Evolutionary conservation across 2,113 vertebrate species (phyloP).

Genomic region (Saimiri boliviensis): DNA sequence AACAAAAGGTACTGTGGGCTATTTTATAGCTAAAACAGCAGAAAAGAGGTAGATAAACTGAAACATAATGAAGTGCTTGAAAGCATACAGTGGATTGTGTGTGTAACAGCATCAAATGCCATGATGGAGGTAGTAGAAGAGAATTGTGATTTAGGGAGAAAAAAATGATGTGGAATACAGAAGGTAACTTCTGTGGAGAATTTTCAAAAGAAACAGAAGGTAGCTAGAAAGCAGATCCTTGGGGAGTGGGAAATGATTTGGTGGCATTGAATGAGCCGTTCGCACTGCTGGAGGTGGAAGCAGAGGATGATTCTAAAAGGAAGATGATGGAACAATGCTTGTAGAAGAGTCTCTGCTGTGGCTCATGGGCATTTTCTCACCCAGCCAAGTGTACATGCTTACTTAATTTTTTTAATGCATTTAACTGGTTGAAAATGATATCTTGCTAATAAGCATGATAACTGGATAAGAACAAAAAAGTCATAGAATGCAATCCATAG

Average conservation of each 20-base stretch:
- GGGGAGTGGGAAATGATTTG: neutral
- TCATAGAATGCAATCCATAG: neutral
- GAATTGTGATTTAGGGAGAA: rapidly evolving
- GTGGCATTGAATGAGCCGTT: neutral
- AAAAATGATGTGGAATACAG: neutral
- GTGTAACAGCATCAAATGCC: too few relatives aligned
- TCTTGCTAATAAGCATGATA: neutral
- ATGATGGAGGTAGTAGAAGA: rapidly evolving
- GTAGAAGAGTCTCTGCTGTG: neutral
- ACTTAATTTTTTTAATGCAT: neutral
- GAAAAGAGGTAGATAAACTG: neutral
- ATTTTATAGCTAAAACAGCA: neutral
- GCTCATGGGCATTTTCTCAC: neutral
- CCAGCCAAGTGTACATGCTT: neutral
- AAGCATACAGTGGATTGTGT: rapidly evolving
- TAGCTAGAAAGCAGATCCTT: neutral
- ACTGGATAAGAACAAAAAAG: neutral
- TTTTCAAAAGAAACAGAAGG: neutral
- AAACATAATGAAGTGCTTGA: neutral
- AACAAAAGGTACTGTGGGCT: neutral
- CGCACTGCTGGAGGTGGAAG: rapidly evolving
- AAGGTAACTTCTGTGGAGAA: neutral
- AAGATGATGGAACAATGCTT: neutral
- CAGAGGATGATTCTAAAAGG: neutral
- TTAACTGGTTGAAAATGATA: neutral